These are phyloP conservation scores for Caenorhabditis auriculariae DNA, from an alignment of 2,888 invertebrate species.

Conservation along the genomic window DNA sequence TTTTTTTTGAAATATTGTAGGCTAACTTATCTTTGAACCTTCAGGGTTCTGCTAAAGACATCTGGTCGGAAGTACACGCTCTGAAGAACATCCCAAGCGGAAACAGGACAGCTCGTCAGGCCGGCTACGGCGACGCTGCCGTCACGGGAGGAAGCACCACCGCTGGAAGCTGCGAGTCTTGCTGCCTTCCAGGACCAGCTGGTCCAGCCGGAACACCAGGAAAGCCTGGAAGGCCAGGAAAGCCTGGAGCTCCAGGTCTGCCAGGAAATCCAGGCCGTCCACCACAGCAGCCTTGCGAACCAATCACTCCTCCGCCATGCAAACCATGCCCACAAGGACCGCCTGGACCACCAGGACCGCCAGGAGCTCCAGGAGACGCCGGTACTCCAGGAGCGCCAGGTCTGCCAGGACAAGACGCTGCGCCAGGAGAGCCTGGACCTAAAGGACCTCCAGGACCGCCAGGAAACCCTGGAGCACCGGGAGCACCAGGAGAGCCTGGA, in stretches of 20 bases:
- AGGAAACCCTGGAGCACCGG: constrained; percentile 47
- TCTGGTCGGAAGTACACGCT: constrained; percentile 49
- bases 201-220: constrained; percentile 39
- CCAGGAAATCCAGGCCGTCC: constrained; percentile 38
- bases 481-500: constrained; percentile 45
- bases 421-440: constrained; percentile 52
- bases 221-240: constrained; percentile 37
- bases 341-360: constrained; percentile 34
- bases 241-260: constrained; percentile 39
- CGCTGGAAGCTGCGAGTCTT: constrained; percentile 20
- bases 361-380: constrained; percentile 31
- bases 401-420: constrained; percentile 42
- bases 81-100: constrained; percentile 25
- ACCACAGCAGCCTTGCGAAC: constrained; percentile 39
- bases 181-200: constrained; percentile 18
- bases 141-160: constrained; percentile 18
- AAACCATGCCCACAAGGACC: constrained; percentile 43
- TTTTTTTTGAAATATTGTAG: neutral
- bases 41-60: constrained; percentile 53
- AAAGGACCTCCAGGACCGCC: constrained; percentile 51
- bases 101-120: constrained; percentile 52
- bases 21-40: neutral
- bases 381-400: constrained; percentile 40
- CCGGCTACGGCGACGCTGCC: constrained; percentile 25
- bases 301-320: constrained; percentile 36